Base-by-base conservation (phyloP, 2,113 vertebrate species). In the Oophaga pumilio region DNA sequence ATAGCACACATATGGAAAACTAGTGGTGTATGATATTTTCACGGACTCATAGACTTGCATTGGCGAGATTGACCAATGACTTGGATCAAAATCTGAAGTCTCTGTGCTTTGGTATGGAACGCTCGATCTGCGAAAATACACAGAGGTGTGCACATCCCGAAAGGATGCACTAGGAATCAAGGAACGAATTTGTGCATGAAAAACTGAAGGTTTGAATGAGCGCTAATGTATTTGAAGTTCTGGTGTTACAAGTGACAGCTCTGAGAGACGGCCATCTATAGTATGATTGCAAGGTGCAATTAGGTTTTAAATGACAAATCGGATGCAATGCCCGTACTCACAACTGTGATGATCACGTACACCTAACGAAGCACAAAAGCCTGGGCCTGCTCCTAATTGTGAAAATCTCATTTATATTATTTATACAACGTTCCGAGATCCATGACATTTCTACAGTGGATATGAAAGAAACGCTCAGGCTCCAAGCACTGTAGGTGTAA, bases 401-500 rank as follows among this genome's bases (percentile, higher is more conserved):
- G 43, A 76, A 9, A 20, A 22, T 73, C 26, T 73, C 3, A 50
- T 20, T 73, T 73, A 18, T 73, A 28, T 71, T 17, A 28, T 33
- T 43, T 17, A 33, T 18, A 73, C 66, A 28, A 12, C 0, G 66
- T 5, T 28, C 24, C 26, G 69, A 73, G 33, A 33, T 43, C 26
- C 69, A 73, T 73, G 33, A 73, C 69, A 33, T 62, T 62, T 81
- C 8, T 26, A 62, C 4, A 15, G 57, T 43, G 17, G 53, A 56
- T 28, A 24, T 62, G 28, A 49, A 62, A 60, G 56, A 4, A 62
- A 62, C 24, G 15, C 26, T 22, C 17, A 28, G 52, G 28, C 68
- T 85, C 20, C 22, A 20, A 22, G 56, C 60, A 76, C 56, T 76
- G 50, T 43, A 76, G 26, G 69, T 60, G 50, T 49, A 85, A 76